These are phyloP conservation scores for Digitonthophagus gazella DNA, from an alignment of 2,888 invertebrate genomes.

Conservation along the genomic window DNA sequence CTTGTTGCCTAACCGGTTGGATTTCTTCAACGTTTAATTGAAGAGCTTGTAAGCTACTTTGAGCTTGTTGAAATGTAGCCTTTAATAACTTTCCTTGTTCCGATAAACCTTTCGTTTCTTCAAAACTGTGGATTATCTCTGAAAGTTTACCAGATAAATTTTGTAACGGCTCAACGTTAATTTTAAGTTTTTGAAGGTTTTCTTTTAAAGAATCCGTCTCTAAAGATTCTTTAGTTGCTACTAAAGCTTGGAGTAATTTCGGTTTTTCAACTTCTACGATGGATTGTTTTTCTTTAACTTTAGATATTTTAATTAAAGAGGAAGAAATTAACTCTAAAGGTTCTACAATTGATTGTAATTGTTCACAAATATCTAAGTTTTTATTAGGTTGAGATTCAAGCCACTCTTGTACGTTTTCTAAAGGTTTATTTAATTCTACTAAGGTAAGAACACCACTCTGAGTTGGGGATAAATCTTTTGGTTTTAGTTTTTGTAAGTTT, in stretches of 20 bases:
- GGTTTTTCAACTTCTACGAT: slow-evolving; percentile 18
- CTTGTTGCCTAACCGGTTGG: slow-evolving; percentile 4
- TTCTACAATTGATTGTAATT: not conserved
- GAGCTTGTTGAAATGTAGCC: not conserved
- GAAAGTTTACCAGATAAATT: slow-evolving; percentile 33
- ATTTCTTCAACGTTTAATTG: slow-evolving; percentile 5
- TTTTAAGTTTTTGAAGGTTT: slow-evolving; percentile 24
- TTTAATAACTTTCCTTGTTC: slow-evolving; percentile 11
- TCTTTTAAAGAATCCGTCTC: slow-evolving; percentile 11
- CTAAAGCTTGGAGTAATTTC: slow-evolving; percentile 21
- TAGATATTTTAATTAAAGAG: not conserved
- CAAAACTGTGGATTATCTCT: slow-evolving; percentile 28
- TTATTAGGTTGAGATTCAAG: slow-evolving; percentile 17
- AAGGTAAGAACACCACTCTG: slow-evolving; percentile 30
- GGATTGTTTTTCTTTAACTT: slow-evolving; percentile 4
- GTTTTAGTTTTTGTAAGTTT: not conserved
- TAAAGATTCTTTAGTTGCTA: slow-evolving; percentile 20
- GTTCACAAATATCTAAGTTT: not conserved
- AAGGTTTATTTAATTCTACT: slow-evolving; percentile 26
- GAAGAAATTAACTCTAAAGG: slow-evolving; percentile 2
- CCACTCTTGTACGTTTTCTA: slow-evolving; percentile 14
- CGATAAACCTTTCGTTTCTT: slow-evolving; percentile 19
- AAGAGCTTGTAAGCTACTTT: slow-evolving; percentile 3
- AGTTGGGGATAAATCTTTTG: not conserved
- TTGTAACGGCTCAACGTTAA: slow-evolving; percentile 34